A percentile compares a stretch with the other conserved stretches of the same genome.
Evolutionary conservation across 2,113 vertebrate species (phyloP).

Genomic region (Fulica atra): DNA sequence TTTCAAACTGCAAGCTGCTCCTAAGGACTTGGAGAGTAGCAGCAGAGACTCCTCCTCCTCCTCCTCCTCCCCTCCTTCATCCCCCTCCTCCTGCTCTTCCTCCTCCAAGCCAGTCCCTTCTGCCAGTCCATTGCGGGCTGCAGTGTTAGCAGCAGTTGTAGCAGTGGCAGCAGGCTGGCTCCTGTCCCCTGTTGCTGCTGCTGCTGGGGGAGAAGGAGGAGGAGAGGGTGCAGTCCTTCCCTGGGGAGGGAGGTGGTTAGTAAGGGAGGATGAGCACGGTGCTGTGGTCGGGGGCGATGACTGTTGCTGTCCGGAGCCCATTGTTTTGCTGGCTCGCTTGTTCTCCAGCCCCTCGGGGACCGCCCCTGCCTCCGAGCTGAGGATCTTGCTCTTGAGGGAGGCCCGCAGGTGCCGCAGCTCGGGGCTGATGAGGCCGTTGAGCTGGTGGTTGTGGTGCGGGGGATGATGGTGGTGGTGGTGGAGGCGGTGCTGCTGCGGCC

Average conservation of each 20-base stretch:
- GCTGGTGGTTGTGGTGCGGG: slow-evolving; percentile 83
- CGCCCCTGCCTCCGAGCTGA: slow-evolving; percentile 65
- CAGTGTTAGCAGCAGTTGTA: slow-evolving; percentile 64
- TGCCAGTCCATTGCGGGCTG: slow-evolving; percentile 79
- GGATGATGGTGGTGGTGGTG: slow-evolving; percentile 80
- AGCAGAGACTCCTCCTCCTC: slow-evolving; percentile 73
- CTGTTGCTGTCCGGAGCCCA: slow-evolving; percentile 74
- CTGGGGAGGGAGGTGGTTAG: slow-evolving; percentile 59
- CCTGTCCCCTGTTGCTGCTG: slow-evolving; percentile 45
- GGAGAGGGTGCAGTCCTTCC: slow-evolving; percentile 80
- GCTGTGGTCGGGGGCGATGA: slow-evolving; percentile 35
- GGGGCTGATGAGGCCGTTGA: slow-evolving; percentile 89
- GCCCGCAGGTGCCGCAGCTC: slow-evolving; percentile 80
- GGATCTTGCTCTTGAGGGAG: slow-evolving; percentile 81
- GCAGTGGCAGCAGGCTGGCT: slow-evolving; percentile 46
- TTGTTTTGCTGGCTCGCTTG: slow-evolving; percentile 66
- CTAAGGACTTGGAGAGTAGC: slow-evolving; percentile 72
- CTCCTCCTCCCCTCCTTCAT: slow-evolving; percentile 63
- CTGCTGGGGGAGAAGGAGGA: slow-evolving; percentile 46
- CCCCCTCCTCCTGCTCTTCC: slow-evolving; percentile 69
- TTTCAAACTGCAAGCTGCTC: slow-evolving; percentile 74
- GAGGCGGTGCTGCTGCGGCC: slow-evolving; percentile 52
- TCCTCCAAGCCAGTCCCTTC: slow-evolving; percentile 62
- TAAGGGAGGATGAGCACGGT: slow-evolving; percentile 45
- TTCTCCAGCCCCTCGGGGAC: slow-evolving; percentile 65